Evolutionary conservation across 2,888 invertebrate species (phyloP).

Genomic region (Creontiades dilutus): DNA sequence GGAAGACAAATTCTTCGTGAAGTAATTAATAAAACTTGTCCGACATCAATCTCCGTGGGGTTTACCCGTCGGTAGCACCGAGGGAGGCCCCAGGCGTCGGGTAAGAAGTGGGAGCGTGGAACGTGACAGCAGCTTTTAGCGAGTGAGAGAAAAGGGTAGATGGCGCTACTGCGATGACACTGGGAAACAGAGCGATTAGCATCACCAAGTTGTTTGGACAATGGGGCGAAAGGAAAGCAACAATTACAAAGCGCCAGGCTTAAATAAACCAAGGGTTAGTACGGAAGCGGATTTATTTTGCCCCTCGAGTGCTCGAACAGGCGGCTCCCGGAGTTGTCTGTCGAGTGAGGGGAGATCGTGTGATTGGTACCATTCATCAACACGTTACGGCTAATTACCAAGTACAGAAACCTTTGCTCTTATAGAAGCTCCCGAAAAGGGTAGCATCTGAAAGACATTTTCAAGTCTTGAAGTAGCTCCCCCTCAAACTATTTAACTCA

Average conservation of each 20-base stretch:
- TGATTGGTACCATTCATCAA: conserved; percentile 23
- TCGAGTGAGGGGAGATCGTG: not conserved
- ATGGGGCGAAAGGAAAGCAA: conserved; percentile 57
- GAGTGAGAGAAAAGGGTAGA: not conserved
- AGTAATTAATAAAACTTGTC: conserved; percentile 66
- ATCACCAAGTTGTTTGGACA: conserved; percentile 59
- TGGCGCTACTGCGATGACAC: conserved; percentile 24
- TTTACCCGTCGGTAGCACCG: conserved; percentile 5
- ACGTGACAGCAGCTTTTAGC: not conserved
- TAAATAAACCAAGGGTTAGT: conserved; percentile 50
- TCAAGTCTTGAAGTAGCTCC: too few relatives aligned
- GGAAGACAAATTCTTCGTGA: conserved; percentile 66
- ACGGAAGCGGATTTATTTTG: conserved; percentile 36
- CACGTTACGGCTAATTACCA: conserved; percentile 16
- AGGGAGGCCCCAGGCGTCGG: not conserved
- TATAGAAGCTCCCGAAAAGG: too few relatives aligned
- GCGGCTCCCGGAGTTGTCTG: not conserved
- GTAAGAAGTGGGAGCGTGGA: conserved; percentile 1
- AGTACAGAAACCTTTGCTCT: not conserved
- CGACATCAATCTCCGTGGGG: conserved; percentile 56
- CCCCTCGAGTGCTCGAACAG: conserved; percentile 2
- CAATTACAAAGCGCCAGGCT: conserved; percentile 59
- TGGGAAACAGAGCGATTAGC: conserved; percentile 53
- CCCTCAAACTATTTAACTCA: too few relatives aligned
- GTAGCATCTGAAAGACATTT: too few relatives aligned